Conservation (phyloP, 2,113 vertebrate genomes). For the Formicarius rufipectus region DNA sequence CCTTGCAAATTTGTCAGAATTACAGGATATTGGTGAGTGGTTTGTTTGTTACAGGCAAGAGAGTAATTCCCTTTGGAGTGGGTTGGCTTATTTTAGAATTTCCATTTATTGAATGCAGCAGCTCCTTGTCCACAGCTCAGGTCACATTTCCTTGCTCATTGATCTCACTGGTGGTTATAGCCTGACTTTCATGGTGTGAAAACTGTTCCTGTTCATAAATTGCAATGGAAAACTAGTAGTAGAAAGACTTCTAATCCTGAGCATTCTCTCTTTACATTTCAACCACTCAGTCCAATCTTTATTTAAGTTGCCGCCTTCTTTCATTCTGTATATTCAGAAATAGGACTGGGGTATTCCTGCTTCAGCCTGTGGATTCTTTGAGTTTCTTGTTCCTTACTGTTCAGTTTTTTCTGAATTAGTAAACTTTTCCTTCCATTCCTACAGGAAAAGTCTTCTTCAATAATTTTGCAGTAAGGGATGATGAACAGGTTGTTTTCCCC, state of each 20-base stretch:
- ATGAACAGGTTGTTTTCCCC: background rate
- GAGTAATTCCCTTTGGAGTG: background rate
- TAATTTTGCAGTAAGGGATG: background rate
- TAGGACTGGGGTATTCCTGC: background rate
- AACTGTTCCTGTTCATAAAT: background rate
- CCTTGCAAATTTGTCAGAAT: background rate
- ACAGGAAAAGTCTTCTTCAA: background rate
- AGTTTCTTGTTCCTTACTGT: background rate
- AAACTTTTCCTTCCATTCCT: background rate
- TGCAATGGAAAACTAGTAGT: background rate
- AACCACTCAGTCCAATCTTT: background rate
- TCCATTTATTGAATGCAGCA: background rate
- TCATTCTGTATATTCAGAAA: background rate
- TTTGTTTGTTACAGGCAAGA: background rate
- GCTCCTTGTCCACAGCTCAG: background rate
- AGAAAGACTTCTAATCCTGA: background rate
- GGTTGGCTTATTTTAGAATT: background rate
- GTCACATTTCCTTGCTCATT: background rate
- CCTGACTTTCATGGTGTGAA: background rate
- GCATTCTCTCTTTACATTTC: background rate
- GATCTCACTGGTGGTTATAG: background rate
- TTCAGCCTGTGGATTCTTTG: background rate
- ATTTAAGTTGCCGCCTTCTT: background rate
- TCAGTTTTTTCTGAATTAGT: background rate
- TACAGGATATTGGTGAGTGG: background rate